Conservation (phyloP, 2,888 invertebrate genomes). For the Anoncus sp. region DNA sequence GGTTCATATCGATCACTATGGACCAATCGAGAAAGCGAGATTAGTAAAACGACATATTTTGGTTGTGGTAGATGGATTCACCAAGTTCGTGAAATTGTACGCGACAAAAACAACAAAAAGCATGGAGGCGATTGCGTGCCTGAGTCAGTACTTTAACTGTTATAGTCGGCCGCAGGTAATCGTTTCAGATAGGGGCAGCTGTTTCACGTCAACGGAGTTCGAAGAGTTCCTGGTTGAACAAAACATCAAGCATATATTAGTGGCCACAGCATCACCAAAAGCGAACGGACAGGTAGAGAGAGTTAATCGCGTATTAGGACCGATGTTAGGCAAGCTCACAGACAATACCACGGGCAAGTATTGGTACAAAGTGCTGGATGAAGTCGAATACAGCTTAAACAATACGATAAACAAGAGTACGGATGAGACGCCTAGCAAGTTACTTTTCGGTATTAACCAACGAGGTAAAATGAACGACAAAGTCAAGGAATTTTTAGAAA, state of each 20-base stretch:
- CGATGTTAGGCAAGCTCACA: conserved; percentile 59
- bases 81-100: no score
- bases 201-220: conserved; percentile 67
- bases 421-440: conserved; percentile 68
- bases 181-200: conserved; percentile 63
- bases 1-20: conserved; percentile 60
- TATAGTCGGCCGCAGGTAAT: conserved; percentile 57
- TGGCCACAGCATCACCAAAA: conserved; percentile 67
- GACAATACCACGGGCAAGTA: conserved; percentile 44
- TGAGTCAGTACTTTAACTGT: conserved; percentile 47
- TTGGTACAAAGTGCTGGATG: conserved; percentile 59
- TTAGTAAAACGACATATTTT: conserved; percentile 43
- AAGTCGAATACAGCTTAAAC: conserved; percentile 65
- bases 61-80: no score
- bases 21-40: conserved; percentile 24
- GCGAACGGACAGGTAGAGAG: conserved; percentile 70
- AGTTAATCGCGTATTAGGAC: conserved; percentile 58
- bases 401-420: conserved; percentile 69
- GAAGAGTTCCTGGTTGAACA: conserved; percentile 56
- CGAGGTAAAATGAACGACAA: conserved; percentile 64
- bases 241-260: conserved; percentile 55
- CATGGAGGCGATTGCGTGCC: conserved; percentile 54
- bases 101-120: no score
- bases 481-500: conserved; percentile 49
- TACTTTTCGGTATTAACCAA: conserved; percentile 73